Conservation (phyloP, 2,797 vertebrate species). For the Sphenopsis melanotis region DNA sequence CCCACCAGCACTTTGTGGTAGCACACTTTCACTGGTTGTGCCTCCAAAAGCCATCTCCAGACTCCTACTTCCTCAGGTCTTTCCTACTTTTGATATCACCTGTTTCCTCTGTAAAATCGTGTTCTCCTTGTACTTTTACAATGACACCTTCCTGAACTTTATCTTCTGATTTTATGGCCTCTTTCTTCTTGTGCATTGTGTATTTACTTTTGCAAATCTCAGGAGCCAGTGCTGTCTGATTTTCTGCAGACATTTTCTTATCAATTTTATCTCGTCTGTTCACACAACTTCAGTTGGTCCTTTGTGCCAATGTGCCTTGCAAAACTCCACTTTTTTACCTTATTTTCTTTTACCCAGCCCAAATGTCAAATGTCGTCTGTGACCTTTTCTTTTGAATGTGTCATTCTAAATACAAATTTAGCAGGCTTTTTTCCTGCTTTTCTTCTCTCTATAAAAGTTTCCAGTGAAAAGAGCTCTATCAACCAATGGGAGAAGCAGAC, state of each 20-base stretch:
- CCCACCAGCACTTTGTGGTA: background rate
- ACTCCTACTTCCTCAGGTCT: background rate
- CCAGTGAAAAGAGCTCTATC: background rate
- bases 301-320: background rate
- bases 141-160: background rate
- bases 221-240: background rate
- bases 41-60: background rate
- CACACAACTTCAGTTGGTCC: background rate
- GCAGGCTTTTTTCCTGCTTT: background rate
- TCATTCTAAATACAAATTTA: slow-evolving; percentile 7
- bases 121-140: background rate
- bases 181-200: background rate
- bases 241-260: background rate
- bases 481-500: background rate
- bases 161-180: background rate
- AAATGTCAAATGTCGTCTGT: background rate
- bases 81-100: background rate
- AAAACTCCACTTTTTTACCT: background rate
- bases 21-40: accelerated
- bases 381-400: slow-evolving; percentile 11
- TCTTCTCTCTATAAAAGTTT: background rate
- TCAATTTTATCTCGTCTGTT: background rate
- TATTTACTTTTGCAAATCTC: background rate
- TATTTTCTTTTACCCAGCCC: background rate
- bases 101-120: background rate